Evolutionary conservation across 2,888 invertebrate genomes (phyloP).

Genomic region (Cosmorhoe ocellata): DNA sequence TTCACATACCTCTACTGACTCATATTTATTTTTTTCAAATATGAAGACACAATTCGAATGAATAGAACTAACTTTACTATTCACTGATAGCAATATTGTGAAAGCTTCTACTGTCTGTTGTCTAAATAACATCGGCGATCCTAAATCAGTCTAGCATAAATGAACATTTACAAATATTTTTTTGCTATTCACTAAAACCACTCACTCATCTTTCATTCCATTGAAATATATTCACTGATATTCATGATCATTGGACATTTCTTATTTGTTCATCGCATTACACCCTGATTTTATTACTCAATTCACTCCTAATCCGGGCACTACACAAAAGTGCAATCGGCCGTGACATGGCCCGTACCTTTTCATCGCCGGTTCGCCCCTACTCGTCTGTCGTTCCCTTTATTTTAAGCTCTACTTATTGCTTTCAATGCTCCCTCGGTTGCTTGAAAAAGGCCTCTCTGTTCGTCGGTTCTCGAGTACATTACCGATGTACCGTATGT

Average conservation of each 20-base stretch:
- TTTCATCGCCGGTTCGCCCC: conserved; percentile 28
- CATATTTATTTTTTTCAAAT: too few relatives aligned
- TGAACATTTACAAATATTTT: background rate
- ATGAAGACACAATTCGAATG: too few relatives aligned
- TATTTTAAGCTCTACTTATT: conserved; percentile 53
- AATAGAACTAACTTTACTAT: too few relatives aligned
- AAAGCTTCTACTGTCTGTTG: too few relatives aligned
- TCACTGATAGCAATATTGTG: too few relatives aligned
- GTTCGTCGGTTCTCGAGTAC: conserved; percentile 57
- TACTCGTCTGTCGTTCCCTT: conserved; percentile 41
- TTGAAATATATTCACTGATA: conserved; percentile 6
- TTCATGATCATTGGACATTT: conserved; percentile 23
- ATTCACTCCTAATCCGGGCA: conserved; percentile 35
- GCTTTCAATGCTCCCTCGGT: conserved; percentile 53
- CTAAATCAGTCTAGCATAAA: too few relatives aligned
- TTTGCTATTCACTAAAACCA: conserved; percentile 7
- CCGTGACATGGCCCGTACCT: conserved; percentile 33
- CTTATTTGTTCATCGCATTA: conserved; percentile 30
- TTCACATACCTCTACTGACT: too few relatives aligned
- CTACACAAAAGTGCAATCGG: conserved; percentile 35
- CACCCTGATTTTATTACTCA: conserved; percentile 33
- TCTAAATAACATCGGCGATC: too few relatives aligned
- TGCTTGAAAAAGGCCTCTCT: conserved; percentile 58
- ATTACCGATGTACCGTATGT: conserved; percentile 66
- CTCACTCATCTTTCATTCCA: conserved; percentile 1